Evolutionary conservation across 2,113 vertebrate species (phyloP).

Genomic region (Eurystomus gularis): DNA sequence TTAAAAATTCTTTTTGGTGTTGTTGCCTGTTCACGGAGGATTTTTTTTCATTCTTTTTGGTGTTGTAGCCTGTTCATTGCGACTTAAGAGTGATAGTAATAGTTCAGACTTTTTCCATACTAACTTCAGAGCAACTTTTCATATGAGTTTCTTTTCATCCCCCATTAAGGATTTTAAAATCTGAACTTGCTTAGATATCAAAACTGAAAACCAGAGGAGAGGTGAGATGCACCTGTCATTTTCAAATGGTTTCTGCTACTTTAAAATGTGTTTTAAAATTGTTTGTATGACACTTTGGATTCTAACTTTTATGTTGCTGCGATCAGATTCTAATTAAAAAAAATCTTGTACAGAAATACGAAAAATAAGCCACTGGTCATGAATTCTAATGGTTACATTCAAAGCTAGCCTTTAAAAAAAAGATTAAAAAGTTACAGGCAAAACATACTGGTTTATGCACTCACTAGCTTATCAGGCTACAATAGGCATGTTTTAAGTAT

Average conservation of each 20-base stretch:
- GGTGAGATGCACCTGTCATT: background rate
- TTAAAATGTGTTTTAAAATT: conserved; percentile 40
- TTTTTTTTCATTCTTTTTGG: background rate
- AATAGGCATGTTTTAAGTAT: conserved; percentile 71
- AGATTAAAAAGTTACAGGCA: conserved; percentile 63
- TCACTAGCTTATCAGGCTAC: conserved; percentile 74
- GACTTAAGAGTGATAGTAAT: background rate
- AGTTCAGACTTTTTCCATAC: background rate
- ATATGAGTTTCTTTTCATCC: background rate
- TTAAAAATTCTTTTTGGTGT: too few species aligned
- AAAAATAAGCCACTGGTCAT: conserved; percentile 72
- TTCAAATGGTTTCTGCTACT: conserved; percentile 39
- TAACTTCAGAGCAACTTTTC: background rate
- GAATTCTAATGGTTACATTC: conserved; percentile 75
- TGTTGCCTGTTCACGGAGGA: conserved; percentile 47
- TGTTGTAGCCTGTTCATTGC: conserved; percentile 49
- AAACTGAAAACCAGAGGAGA: conserved; percentile 43
- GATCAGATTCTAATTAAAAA: conserved; percentile 40
- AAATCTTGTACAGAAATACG: conserved; percentile 42
- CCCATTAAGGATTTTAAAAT: background rate
- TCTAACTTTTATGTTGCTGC: background rate
- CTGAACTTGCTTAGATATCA: conserved; percentile 20
- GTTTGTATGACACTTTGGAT: background rate
- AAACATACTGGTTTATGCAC: conserved; percentile 70
- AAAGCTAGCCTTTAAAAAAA: conserved; percentile 71